Conservation (phyloP, 2,113 vertebrate genomes). For the Oncorhynchus tshawytscha region DNA sequence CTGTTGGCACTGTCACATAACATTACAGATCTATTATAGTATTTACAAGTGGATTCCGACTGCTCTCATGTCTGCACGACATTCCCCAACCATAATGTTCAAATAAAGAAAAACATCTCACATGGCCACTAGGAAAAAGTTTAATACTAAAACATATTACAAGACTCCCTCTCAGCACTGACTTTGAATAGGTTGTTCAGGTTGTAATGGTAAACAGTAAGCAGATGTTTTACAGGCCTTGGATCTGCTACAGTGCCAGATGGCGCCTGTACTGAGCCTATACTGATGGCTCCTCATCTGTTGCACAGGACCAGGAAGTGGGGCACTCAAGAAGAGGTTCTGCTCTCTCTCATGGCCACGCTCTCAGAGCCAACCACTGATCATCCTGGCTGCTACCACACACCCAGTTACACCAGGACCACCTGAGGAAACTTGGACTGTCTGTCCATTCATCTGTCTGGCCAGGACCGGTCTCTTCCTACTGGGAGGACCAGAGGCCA, state of each 20-base stretch:
- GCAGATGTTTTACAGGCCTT: slow-evolving; percentile 56
- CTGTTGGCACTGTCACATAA: too few relatives aligned
- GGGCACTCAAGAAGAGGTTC: neutral
- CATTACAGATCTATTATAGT: too few relatives aligned
- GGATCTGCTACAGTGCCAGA: slow-evolving; percentile 32
- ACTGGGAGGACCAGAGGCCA: neutral
- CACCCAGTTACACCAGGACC: neutral
- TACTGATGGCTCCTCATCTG: slow-evolving; percentile 6
- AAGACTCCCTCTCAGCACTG: slow-evolving; percentile 46
- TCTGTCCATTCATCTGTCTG: neutral
- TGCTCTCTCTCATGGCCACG: neutral
- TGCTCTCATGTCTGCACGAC: too few relatives aligned
- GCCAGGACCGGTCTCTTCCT: neutral
- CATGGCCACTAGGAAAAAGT: too few relatives aligned
- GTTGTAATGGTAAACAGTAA: slow-evolving; percentile 55
- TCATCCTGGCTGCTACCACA: neutral
- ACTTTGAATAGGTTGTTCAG: slow-evolving; percentile 46
- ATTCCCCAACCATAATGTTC: too few relatives aligned
- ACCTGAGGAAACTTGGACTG: neutral
- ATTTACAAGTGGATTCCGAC: too few relatives aligned
- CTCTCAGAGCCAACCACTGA: neutral
- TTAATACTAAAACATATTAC: too few relatives aligned
- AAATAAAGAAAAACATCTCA: too few relatives aligned
- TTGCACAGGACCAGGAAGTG: neutral
- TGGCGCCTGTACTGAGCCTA: too few relatives aligned